A percentile compares a stretch with the other conserved stretches of the same genome.
Evolutionary conservation across 92 coral and sea anemone genomes (phyloP).

Genomic region (Parazoanthus atlanticus): DNA sequence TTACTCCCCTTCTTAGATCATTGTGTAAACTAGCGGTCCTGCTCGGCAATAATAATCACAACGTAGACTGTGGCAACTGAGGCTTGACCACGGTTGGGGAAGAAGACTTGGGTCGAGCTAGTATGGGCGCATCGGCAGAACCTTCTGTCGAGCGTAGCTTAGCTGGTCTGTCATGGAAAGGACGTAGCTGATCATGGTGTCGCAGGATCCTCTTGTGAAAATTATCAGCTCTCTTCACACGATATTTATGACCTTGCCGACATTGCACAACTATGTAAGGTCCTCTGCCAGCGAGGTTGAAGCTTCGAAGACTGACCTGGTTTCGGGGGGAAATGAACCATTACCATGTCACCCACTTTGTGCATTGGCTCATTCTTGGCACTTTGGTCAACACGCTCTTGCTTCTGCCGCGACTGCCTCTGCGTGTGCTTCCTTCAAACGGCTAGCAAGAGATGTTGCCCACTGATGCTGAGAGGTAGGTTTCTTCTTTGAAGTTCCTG

Average conservation of each 20-base stretch:
- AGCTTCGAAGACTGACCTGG: constrained; percentile 51
- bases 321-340: constrained; percentile 51
- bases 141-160: constrained; percentile 18
- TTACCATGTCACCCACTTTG: constrained; percentile 49
- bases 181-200: constrained; percentile 56
- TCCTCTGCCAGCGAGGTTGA: constrained; percentile 49
- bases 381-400: constrained; percentile 32
- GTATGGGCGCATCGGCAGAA: not conserved
- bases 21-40: no score
- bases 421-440: constrained; percentile 42
- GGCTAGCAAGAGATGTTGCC: constrained; percentile 51
- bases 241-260: constrained; percentile 51
- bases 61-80: not conserved
- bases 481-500: constrained; percentile 32
- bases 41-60: no score
- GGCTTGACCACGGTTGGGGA: not conserved
- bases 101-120: not conserved
- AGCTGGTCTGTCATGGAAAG: constrained; percentile 23
- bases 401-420: constrained; percentile 28
- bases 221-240: constrained; percentile 43
- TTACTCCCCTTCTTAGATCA: no score
- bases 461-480: constrained; percentile 30
- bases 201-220: constrained; percentile 47
- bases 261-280: constrained; percentile 57
- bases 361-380: constrained; percentile 14